Percentiles rank a stretch among this genome's conserved stretches.
phyloP scores from a whole-genome alignment of 2,113 vertebrate genomes.

The Tretioscincus oriximinensis region DNA sequence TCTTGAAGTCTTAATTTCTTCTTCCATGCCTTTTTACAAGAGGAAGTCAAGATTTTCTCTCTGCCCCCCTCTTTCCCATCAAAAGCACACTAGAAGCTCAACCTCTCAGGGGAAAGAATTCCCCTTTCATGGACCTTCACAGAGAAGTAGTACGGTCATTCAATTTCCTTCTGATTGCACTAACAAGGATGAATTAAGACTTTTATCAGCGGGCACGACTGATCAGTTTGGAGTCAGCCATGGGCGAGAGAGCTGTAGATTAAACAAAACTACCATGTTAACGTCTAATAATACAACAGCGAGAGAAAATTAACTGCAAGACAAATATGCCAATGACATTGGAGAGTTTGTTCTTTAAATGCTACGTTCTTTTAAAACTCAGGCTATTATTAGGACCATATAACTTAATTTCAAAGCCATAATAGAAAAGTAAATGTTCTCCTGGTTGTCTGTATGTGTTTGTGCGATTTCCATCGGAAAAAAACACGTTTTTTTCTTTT shows the following conservation, averaged over 20 bases:
- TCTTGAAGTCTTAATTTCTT: constrained; percentile 54
- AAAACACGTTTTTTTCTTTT: no score
- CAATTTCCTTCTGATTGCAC: constrained; percentile 78
- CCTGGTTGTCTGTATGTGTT: constrained; percentile 38
- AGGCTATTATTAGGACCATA: constrained; percentile 69
- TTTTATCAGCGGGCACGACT: constrained; percentile 73
- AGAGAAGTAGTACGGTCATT: constrained; percentile 66
- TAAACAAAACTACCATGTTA: constrained; percentile 80
- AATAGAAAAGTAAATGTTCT: constrained; percentile 71
- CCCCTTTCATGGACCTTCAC: constrained; percentile 61
- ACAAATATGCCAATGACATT: constrained; percentile 70
- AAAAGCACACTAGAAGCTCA: constrained; percentile 48
- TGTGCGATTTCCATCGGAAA: no score
- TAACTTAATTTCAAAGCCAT: constrained; percentile 70
- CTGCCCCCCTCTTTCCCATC: constrained; percentile 42
- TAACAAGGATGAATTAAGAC: constrained; percentile 82
- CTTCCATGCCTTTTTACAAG: constrained; percentile 42
- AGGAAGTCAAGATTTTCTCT: constrained; percentile 44
- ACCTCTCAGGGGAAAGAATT: constrained; percentile 58
- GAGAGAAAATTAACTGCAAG: constrained; percentile 76
- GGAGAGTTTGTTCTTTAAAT: constrained; percentile 70
- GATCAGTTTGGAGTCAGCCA: constrained; percentile 73
- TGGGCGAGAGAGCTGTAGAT: constrained; percentile 79
- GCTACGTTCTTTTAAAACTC: constrained; percentile 66
- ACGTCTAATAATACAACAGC: constrained; percentile 77